These are phyloP conservation scores for Melangyna quadrimaculata DNA, from an alignment of 2,888 invertebrate genomes.

Conservation along the genomic window DNA sequence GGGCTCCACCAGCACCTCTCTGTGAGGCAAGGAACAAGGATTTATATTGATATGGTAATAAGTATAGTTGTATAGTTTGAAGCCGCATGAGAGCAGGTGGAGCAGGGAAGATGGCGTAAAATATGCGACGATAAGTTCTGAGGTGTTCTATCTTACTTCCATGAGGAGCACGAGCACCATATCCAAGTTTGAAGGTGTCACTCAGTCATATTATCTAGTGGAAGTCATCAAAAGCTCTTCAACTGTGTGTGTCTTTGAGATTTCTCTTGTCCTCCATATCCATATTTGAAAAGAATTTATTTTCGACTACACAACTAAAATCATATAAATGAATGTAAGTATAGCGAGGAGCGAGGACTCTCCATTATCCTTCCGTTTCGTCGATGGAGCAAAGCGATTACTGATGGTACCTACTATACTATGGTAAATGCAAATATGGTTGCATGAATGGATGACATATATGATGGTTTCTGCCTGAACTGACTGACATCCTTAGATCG, in stretches of 20 bases:
- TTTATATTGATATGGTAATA: slow-evolving; percentile 44
- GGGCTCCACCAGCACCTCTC: background rate
- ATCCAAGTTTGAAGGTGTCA: slow-evolving; percentile 63
- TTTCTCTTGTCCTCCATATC: slow-evolving; percentile 3
- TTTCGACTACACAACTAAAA: slow-evolving; percentile 17
- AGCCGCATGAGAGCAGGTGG: background rate
- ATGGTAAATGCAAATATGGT: slow-evolving; percentile 52
- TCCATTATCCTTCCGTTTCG: slow-evolving; percentile 48
- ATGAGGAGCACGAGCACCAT: background rate
- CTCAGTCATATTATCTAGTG: slow-evolving; percentile 58
- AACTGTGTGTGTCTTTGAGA: slow-evolving; percentile 24
- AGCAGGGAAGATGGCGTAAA: slow-evolving; percentile 3
- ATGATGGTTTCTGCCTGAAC: slow-evolving; percentile 47
- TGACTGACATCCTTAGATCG: slow-evolving; percentile 69
- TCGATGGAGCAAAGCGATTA: slow-evolving; percentile 54
- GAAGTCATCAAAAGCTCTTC: slow-evolving; percentile 55
- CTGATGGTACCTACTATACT: background rate
- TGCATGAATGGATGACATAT: slow-evolving; percentile 43
- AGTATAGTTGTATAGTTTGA: background rate
- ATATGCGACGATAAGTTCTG: slow-evolving; percentile 23
- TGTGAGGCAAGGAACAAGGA: slow-evolving; percentile 32
- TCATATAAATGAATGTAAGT: too few species aligned
- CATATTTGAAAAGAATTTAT: slow-evolving; percentile 35
- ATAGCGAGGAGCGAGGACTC: slow-evolving; percentile 7
- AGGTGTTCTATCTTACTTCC: slow-evolving; percentile 27